Evolutionary conservation across 2,888 invertebrate genomes (phyloP), one percentile per base, ranked within the genome.

Genomic region (Pristionchus exspectatus): DNA sequence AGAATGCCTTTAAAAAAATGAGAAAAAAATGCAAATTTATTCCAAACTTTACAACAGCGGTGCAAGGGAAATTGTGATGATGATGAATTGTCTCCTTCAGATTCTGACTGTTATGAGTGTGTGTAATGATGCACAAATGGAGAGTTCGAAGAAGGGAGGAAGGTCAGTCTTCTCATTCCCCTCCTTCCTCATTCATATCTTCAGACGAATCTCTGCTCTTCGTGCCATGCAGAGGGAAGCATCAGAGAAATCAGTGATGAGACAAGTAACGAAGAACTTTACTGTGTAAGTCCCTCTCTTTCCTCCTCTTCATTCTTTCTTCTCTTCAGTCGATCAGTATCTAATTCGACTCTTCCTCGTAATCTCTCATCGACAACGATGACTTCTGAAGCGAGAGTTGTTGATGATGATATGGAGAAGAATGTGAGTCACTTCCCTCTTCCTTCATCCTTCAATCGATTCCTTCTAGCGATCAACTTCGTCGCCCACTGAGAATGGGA

Each of bases 51-150:
- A 63, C n/a, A 63, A 63, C 4, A 7, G 12, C 3, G 44, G 3
- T 9, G 0, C 44, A 12, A 12, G 69, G 21, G 69, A 69, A 27
- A 10, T 30, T 30, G n/a, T 21, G 24, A 0, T 21, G 38, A 74
- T 74, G 12, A 38, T 21, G 38, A 33, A 74, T 33, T 14, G 74
- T 18, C 24, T 74, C 18, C 38, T 74, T 38, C 44, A 89, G 89
- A 50, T 84, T 27, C 59, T 91, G 66, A 77, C 90, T 12, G 94
- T 95, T 5, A 94, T 94, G 94, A 92, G 93, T 21, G 93, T 94
- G 63, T 95, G 95, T 90, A 95, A 95, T 83, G 88, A 92, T 81
- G 94, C 93, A 9, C 93, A 93, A 72, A 93, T 95, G 84, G 94
- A 94, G 56, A 90, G 91, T 84, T 90, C 90, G 69, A 90, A 54